A percentile compares a stretch with the other conserved stretches of the same genome.
Evolutionary conservation across 37 sponge, comb jelly and placozoan genomes (phyloP).

Genomic region (Beroe forskalii): DNA sequence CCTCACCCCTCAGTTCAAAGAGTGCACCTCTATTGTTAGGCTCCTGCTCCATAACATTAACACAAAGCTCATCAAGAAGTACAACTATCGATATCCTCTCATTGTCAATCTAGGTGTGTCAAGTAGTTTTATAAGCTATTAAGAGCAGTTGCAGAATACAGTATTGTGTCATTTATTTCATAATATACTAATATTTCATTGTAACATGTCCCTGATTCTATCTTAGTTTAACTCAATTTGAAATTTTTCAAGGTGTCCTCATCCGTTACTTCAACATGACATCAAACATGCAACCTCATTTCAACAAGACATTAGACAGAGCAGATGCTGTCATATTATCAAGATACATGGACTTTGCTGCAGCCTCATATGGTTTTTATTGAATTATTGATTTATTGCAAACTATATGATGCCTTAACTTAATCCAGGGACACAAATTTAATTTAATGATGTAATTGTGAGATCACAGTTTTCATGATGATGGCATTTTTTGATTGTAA

Average conservation of each 20-base stretch:
- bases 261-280: not conserved
- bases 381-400: too few relatives aligned
- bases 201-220: too few relatives aligned
- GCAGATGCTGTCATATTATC: not conserved
- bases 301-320: not conserved
- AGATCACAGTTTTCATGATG: too few relatives aligned
- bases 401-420: too few relatives aligned
- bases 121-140: not conserved
- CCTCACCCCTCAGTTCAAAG: slow-evolving; percentile 43
- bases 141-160: too few relatives aligned
- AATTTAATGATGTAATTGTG: too few relatives aligned
- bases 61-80: slow-evolving; percentile 47
- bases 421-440: too few relatives aligned
- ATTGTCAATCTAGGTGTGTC: slow-evolving; percentile 58
- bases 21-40: slow-evolving; percentile 23
- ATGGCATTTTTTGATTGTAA: too few relatives aligned
- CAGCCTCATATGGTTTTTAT: slow-evolving; percentile 39
- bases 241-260: not conserved
- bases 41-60: slow-evolving; percentile 36
- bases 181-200: too few relatives aligned
- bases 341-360: slow-evolving; percentile 66
- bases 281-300: not conserved
- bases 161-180: too few relatives aligned
- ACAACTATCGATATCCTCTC: slow-evolving; percentile 44
- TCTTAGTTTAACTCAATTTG: too few relatives aligned